These are phyloP conservation scores for Portevinia maculata DNA, from an alignment of 2,888 invertebrate genomes.

Conservation along the genomic window DNA sequence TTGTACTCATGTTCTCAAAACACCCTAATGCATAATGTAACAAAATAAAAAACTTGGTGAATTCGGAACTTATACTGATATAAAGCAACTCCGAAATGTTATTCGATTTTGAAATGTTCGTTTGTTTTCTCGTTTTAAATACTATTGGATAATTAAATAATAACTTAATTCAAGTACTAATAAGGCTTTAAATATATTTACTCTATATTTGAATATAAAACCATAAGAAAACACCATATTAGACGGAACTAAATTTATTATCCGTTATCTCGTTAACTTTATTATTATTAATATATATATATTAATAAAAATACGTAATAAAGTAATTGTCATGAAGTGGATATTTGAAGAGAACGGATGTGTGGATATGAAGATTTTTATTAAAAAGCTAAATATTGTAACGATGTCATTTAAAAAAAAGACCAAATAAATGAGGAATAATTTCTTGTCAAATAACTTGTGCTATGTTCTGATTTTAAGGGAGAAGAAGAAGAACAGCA, in stretches of 20 bases:
- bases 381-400: constrained; percentile 28
- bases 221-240: constrained; percentile 14
- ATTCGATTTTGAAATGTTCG: constrained; percentile 55
- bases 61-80: constrained; percentile 26
- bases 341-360: neutral
- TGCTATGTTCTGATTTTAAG: no score
- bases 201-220: constrained; percentile 36
- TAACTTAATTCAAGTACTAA: constrained; percentile 58
- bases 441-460: constrained; percentile 49
- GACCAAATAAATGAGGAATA: constrained; percentile 59
- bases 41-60: constrained; percentile 18
- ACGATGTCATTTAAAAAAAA: constrained; percentile 43
- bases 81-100: constrained; percentile 41
- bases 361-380: constrained; percentile 15
- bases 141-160: constrained; percentile 48
- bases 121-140: constrained; percentile 66
- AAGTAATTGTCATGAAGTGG: constrained; percentile 17
- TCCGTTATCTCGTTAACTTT: no score
- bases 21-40: constrained; percentile 6
- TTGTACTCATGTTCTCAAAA: neutral
- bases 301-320: constrained; percentile 10
- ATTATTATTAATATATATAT: no score
- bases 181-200: constrained; percentile 65
- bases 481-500: no score
- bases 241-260: constrained; percentile 15